These are phyloP conservation scores for Myiozetetes cayanensis DNA, from an alignment of 2,113 vertebrate genomes.

Conservation along the genomic window DNA sequence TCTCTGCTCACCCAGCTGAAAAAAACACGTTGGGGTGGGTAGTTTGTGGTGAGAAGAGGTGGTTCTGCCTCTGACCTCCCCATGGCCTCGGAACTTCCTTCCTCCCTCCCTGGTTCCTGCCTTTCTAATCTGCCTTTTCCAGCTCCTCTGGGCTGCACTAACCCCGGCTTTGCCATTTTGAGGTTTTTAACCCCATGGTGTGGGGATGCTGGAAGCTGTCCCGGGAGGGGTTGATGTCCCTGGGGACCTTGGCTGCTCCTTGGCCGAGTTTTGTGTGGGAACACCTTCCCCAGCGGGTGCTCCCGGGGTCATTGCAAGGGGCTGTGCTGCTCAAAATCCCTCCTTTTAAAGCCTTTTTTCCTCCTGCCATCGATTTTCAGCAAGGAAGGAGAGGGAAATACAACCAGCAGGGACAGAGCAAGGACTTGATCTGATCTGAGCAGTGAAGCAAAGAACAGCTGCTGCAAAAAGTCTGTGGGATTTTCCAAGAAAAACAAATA, in stretches of 20 bases:
- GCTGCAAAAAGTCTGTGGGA: background rate
- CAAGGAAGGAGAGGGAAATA: background rate
- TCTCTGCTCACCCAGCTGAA: background rate
- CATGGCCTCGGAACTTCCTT: background rate
- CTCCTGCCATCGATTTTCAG: background rate
- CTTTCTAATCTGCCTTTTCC: background rate
- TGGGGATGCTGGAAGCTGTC: background rate
- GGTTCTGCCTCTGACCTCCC: background rate
- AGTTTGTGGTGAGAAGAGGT: background rate
- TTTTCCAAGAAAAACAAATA: background rate
- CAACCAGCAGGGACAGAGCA: background rate
- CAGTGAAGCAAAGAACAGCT: background rate
- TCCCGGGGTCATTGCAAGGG: background rate
- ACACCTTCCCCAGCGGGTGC: background rate
- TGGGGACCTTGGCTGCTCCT: background rate
- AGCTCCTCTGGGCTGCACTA: background rate
- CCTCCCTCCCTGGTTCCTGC: background rate
- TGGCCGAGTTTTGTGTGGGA: fast-evolving
- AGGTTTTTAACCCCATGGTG: background rate
- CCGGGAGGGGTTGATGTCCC: background rate
- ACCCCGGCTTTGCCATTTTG: background rate
- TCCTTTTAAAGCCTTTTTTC: background rate
- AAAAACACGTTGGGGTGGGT: background rate
- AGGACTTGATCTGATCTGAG: fast-evolving
- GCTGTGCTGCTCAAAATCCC: background rate